Evolutionary conservation across 2,888 invertebrate species (phyloP), one percentile per base, ranked within the genome.

Genomic region (Xiphydria camelus): DNA sequence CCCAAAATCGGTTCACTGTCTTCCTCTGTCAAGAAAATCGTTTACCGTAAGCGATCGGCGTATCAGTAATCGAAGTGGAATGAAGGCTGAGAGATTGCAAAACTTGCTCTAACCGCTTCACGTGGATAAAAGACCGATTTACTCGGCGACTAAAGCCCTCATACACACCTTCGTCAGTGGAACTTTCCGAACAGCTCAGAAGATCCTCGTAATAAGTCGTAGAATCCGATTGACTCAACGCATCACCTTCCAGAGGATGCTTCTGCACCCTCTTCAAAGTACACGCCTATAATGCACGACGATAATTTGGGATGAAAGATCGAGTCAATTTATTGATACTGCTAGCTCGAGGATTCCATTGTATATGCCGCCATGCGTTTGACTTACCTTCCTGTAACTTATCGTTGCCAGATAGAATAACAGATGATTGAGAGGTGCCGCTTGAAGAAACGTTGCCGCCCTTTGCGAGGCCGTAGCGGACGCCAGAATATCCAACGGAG

Each of bases 121-220:
- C 7, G 6, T 32, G 15, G 6, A 32, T 15, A n/a, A 32, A 32
- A 9, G 33, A 10, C 33, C n/a, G 6, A 12, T 35, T 17, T 21
- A n/a, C 14, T 20, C n/a, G 3, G n/a, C n/a, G n/a, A n/a, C n/a
- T n/a, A n/a, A n/a, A n/a, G n/a, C n/a, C n/a, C n/a, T n/a, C n/a
- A n/a, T n/a, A n/a, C n/a, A n/a, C 78, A 85, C 91, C 92, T 76
- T 93, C 93, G 69, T 91, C 91, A 29, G 88, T 89, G 46, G 91
- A 89, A 38, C 91, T 92, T 70, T 93, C 94, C 0, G 93, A 92
- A 73, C 91, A 92, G 65, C 94, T 90, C 45, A 90, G 83, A 77
- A 94, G 89, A 77, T 95, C 94, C 77, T 94, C 94, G 76, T 94
- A 94, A 78, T 93, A 95, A n/a, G 94, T 94, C 35, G 94, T 94